Percentiles rank a stretch among this genome's conserved stretches.
Conservation (phyloP, 2,888 invertebrate species). For the Eledone cirrhosa region DNA sequence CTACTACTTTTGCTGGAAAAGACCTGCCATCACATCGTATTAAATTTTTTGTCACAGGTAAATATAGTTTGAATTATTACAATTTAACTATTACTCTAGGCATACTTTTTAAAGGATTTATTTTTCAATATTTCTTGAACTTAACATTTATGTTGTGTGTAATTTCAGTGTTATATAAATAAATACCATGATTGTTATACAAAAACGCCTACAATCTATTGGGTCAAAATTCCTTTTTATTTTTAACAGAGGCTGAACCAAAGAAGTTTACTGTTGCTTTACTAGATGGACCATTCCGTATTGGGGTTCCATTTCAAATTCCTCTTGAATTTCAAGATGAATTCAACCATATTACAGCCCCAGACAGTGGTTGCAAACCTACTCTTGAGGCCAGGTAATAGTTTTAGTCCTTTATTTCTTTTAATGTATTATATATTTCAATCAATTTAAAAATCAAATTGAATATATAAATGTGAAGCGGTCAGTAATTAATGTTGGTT, state of each 20-base stretch:
- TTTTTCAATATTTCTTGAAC: too few species aligned
- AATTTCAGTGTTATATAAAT: too few species aligned
- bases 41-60: conserved; percentile 62
- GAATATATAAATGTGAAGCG: too few species aligned
- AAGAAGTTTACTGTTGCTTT: conserved; percentile 63
- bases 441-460: too few species aligned
- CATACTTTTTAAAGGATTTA: too few species aligned
- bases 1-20: conserved; percentile 56
- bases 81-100: too few species aligned
- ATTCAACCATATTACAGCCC: conserved; percentile 61
- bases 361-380: conserved; percentile 53
- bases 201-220: too few species aligned
- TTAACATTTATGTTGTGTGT: too few species aligned
- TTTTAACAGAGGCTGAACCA: conserved; percentile 60
- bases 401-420: not conserved
- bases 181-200: too few species aligned
- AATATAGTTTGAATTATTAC: conserved; percentile 7
- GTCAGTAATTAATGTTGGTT: too few species aligned
- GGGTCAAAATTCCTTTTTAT: not conserved
- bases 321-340: conserved; percentile 65
- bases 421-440: too few species aligned
- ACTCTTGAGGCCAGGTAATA: conserved; percentile 58
- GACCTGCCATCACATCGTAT: conserved; percentile 59
- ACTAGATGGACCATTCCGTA: conserved; percentile 64
- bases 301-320: conserved; percentile 64